Base-by-base conservation (phyloP, 2,113 vertebrate species). In the Glaucidium brasilianum region DNA sequence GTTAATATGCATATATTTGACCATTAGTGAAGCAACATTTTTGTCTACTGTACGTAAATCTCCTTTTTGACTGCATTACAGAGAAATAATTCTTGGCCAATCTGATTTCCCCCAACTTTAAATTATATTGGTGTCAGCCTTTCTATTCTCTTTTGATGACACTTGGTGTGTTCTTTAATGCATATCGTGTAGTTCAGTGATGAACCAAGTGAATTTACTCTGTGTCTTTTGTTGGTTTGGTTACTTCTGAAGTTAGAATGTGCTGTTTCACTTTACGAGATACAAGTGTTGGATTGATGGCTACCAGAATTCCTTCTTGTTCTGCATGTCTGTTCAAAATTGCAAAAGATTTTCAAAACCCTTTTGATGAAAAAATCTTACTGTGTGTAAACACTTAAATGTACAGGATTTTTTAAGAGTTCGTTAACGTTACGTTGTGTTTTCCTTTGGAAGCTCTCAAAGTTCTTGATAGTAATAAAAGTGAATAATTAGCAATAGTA, bases 161-260 rank as follows among this genome's bases (percentile, higher is more conserved):
- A 0, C 32, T 74, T 41, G 9, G 10, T 77, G 23, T 68, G 20
- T 55, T 15, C 11, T 73, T 60, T 39, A 66, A 30, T 34, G 50
- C 16, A 3, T 17, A 34, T 12, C 0, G 9, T 26, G 18, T 39
- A 22, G 15, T 37, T 62, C 23, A 37, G 0, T 45, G 63, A 20
- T 12, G 22, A 5, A 43, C 43, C 16, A 43, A 43, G 10, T 72
- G 63, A 72, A 58, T 11, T 63, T 53, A 6, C 16, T 41, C 32
- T 10, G n/a, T 43, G 32, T 20, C 39, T 39, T 63, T 58, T 68
- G 23, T 69, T 67, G 20, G 5, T 53, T 63, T 77, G 49, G 13
- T 68, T 80, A 32, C 23, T 67, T 94, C 22, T 30, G 8, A 58
- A 68, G 10, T 43, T 58, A 56, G 35, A 37, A 43, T 56, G 27